Percentiles rank a stretch among this genome's conserved stretches.
phyloP scores from a whole-genome alignment of 2,888 invertebrate genomes.

The Drymonia ruficornis region DNA sequence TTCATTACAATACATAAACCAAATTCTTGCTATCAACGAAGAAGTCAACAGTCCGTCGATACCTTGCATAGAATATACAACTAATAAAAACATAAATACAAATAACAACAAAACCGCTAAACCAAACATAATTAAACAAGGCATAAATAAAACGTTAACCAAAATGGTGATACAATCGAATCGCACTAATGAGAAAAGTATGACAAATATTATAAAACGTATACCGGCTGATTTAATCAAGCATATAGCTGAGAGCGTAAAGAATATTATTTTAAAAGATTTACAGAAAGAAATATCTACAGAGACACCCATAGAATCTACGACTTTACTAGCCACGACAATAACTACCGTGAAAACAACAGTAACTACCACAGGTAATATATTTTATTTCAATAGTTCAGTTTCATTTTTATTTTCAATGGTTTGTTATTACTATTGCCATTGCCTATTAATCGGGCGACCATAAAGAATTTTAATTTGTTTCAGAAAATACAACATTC shows the following conservation, averaged over 20 bases:
- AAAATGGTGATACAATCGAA: background rate
- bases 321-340: constrained; percentile 17
- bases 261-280: constrained; percentile 60
- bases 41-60: background rate
- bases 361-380: constrained; percentile 23
- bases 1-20: constrained; percentile 6
- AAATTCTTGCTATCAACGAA: constrained; percentile 1
- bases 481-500: constrained; percentile 30
- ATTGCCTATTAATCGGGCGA: too few species aligned
- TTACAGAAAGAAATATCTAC: constrained; percentile 40
- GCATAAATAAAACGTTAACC: background rate
- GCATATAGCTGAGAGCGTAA: constrained; percentile 63
- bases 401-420: background rate
- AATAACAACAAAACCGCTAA: background rate
- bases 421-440: background rate
- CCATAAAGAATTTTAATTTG: constrained; percentile 6
- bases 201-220: constrained; percentile 2
- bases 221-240: constrained; percentile 44
- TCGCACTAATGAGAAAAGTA: background rate
- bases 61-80: background rate
- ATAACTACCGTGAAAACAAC: constrained; percentile 22
- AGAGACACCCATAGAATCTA: constrained; percentile 17
- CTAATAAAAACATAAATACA: background rate
- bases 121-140: background rate
- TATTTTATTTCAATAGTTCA: background rate